Evolutionary conservation across 1,140 invertebrate genomes (phyloP).

Genomic region (Papilio polyxenes): DNA sequence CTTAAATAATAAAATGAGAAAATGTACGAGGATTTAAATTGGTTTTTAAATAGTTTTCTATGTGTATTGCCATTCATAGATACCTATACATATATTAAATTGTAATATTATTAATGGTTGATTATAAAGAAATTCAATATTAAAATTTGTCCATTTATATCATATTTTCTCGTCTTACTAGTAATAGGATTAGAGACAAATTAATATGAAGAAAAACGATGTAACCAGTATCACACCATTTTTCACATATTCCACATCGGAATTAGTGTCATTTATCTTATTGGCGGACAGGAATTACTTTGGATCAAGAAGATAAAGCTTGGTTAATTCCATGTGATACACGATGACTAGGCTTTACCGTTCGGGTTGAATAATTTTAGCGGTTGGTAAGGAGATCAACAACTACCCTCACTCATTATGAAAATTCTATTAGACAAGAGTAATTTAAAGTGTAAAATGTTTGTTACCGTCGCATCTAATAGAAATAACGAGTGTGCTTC

Average conservation of each 20-base stretch:
- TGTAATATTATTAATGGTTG: too few species aligned
- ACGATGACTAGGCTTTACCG: not conserved
- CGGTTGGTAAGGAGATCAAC: not conserved
- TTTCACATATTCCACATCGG: slow-evolving; percentile 3
- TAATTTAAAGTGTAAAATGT: not conserved
- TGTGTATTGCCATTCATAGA: not conserved
- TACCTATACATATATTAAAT: too few species aligned
- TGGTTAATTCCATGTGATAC: slow-evolving; percentile 9
- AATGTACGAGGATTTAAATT: not conserved
- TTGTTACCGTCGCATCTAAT: too few species aligned
- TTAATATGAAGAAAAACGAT: slow-evolving; percentile 11
- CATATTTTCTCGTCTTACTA: too few species aligned
- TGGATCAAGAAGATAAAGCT: slow-evolving; percentile 2
- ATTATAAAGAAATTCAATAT: too few species aligned
- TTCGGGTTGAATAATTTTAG: not conserved
- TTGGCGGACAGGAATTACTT: not conserved
- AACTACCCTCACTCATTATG: not conserved
- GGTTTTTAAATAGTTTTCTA: not conserved
- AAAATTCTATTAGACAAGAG: not conserved
- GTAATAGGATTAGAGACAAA: not conserved
- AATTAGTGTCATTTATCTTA: slow-evolving; percentile 13
- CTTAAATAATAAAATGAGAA: slow-evolving; percentile 6
- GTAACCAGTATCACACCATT: not conserved
- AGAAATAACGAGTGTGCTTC: not conserved
- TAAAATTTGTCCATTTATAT: too few species aligned